Percentiles rank a stretch among this genome's conserved stretches.
Evolutionary conservation across 2,888 invertebrate genomes (phyloP).

Genomic region (Cecidostiba fungosa): DNA sequence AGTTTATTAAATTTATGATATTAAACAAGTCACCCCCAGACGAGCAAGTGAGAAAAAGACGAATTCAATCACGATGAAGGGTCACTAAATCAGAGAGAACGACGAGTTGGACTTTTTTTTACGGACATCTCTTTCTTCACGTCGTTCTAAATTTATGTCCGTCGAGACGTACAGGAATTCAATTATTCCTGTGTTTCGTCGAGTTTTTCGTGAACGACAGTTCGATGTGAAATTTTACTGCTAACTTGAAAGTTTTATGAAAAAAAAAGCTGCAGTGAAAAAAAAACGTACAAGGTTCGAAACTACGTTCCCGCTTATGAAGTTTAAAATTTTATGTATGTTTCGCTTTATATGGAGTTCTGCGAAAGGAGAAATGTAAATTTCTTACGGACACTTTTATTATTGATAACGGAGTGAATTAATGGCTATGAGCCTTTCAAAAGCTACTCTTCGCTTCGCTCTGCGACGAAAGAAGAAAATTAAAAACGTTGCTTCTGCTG

Average conservation of each 20-base stretch:
- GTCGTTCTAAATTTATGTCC: constrained; percentile 33
- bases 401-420: constrained; percentile 47
- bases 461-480: background rate
- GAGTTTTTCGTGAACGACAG: constrained; percentile 36
- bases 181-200: constrained; percentile 37
- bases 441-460: background rate
- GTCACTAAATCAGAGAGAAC: constrained; percentile 41
- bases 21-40: too few relatives aligned
- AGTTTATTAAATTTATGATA: too few relatives aligned
- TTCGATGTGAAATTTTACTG: constrained; percentile 41
- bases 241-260: constrained; percentile 45
- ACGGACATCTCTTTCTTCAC: constrained; percentile 25
- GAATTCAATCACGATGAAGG: constrained; percentile 34
- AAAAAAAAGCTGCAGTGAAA: too few relatives aligned
- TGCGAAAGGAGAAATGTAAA: constrained; percentile 34
- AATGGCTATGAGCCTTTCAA: background rate
- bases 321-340: constrained; percentile 50
- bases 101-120: constrained; percentile 15
- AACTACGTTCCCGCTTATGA: constrained; percentile 51
- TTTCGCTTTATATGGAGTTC: constrained; percentile 35
- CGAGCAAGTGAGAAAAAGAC: background rate
- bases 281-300: constrained; percentile 37
- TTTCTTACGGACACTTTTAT: constrained; percentile 47
- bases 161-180: constrained; percentile 24
- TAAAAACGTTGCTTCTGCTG: too few relatives aligned